Conservation (phyloP, 2,113 vertebrate species). For the Platichthys flesus region DNA sequence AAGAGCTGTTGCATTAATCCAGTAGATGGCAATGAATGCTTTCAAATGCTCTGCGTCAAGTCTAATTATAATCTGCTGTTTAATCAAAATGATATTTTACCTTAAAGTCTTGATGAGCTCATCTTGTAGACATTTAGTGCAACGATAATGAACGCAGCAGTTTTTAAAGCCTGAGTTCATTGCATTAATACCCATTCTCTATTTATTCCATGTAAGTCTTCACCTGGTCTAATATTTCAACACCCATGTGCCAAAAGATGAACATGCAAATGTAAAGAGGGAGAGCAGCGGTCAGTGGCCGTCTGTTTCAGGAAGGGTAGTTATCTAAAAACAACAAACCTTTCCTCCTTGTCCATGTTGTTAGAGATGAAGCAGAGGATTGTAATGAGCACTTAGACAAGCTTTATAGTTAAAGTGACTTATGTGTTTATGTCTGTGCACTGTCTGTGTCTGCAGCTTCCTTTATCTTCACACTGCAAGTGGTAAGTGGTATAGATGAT, state of each 20-base stretch:
- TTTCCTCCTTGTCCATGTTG: conserved; percentile 30
- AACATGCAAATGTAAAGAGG: conserved; percentile 52
- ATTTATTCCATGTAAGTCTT: background rate
- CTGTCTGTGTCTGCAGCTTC: conserved; percentile 11
- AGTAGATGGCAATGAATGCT: background rate
- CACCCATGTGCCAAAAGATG: conserved; percentile 24
- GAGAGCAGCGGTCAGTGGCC: conserved; percentile 4
- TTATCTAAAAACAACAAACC: conserved; percentile 49
- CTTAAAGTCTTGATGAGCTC: background rate
- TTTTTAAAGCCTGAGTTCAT: conserved; percentile 1
- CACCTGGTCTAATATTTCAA: conserved; percentile 11
- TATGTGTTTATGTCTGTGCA: conserved; percentile 18
- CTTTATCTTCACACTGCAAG: conserved; percentile 2
- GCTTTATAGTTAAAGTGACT: background rate
- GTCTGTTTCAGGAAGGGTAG: conserved; percentile 42
- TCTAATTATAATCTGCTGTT: background rate
- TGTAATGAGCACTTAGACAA: conserved; percentile 27
- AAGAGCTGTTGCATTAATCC: conserved; percentile 73
- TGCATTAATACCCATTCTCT: too few relatives aligned
- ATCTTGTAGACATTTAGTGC: background rate
- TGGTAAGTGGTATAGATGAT: too few relatives aligned
- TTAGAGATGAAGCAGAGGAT: conserved; percentile 48
- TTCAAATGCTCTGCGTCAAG: background rate
- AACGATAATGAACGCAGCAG: conserved; percentile 1
- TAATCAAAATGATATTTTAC: background rate